Conservation (phyloP, 1,140 invertebrate genomes). For the Macrobrachium nipponense region DNA sequence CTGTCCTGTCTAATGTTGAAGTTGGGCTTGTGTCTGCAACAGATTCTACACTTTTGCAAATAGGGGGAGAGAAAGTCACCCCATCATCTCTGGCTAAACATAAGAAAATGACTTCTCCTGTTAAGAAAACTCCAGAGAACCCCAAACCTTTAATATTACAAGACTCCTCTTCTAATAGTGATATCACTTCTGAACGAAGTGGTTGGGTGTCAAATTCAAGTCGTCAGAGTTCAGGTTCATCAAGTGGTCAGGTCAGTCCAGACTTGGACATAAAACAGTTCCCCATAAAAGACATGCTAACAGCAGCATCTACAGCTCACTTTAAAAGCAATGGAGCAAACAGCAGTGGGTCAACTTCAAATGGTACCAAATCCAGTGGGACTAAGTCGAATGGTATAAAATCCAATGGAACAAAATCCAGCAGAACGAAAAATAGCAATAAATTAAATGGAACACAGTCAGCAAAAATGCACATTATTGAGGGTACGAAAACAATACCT, state of each 20-base stretch:
- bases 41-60: conserved; percentile 67
- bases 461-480: conserved; percentile 39
- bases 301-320: conserved; percentile 52
- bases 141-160: conserved; percentile 54
- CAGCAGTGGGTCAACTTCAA: conserved; percentile 44
- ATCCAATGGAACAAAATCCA: conserved; percentile 27
- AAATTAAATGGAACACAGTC: conserved; percentile 45
- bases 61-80: conserved; percentile 58
- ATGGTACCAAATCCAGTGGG: conserved; percentile 27
- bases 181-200: conserved; percentile 70
- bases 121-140: conserved; percentile 58
- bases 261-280: conserved; percentile 61
- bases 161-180: conserved; percentile 67
- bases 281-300: conserved; percentile 60
- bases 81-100: conserved; percentile 15
- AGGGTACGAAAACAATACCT: conserved; percentile 38
- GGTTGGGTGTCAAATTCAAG: conserved; percentile 70
- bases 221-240: conserved; percentile 66
- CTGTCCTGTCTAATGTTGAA: conserved; percentile 68
- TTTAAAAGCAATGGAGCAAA: conserved; percentile 53
- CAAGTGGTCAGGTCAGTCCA: conserved; percentile 67
- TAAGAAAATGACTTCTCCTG: conserved; percentile 60
- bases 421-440: conserved; percentile 18
- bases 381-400: conserved; percentile 26
- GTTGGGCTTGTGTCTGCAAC: conserved; percentile 67